phyloP scores from a whole-genome alignment of 1,140 invertebrate species.

The Nilaparvata lugens region DNA sequence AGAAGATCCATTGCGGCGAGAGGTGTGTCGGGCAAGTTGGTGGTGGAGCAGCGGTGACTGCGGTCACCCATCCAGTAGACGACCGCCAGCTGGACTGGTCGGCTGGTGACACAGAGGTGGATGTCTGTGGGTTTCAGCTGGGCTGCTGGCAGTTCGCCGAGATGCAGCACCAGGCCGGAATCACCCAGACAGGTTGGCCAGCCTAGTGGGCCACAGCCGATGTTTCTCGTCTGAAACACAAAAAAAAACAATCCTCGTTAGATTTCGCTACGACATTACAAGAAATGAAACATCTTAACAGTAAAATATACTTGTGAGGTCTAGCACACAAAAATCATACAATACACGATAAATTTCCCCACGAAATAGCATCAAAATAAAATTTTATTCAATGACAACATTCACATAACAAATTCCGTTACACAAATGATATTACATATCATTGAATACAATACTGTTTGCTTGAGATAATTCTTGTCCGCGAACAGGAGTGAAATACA shows the following conservation, averaged over 20 bases:
- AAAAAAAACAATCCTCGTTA: not conserved
- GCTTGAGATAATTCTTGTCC: no score
- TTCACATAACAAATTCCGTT: no score
- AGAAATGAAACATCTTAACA: no score
- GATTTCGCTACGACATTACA: no score
- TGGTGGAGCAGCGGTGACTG: not conserved
- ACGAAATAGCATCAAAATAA: no score
- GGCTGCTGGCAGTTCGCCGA: conserved; percentile 40
- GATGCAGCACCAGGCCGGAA: conserved; percentile 37
- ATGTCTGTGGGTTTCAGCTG: conserved; percentile 40
- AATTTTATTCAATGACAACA: no score
- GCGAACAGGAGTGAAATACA: no score
- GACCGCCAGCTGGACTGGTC: not conserved
- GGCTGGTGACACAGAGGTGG: conserved; percentile 40
- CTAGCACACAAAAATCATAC: no score
- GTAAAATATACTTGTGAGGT: no score
- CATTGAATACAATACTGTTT: no score
- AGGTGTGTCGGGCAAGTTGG: not conserved
- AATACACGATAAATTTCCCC: no score
- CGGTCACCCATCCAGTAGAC: conserved; percentile 19
- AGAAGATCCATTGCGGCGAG: conserved; percentile 13
- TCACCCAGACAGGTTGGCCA: conserved; percentile 40
- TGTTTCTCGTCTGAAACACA: conserved; percentile 37
- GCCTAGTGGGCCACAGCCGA: conserved; percentile 36
- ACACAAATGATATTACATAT: no score